These are phyloP conservation scores for Thereva unica DNA, from an alignment of 2,888 invertebrate species.

Conservation along the genomic window DNA sequence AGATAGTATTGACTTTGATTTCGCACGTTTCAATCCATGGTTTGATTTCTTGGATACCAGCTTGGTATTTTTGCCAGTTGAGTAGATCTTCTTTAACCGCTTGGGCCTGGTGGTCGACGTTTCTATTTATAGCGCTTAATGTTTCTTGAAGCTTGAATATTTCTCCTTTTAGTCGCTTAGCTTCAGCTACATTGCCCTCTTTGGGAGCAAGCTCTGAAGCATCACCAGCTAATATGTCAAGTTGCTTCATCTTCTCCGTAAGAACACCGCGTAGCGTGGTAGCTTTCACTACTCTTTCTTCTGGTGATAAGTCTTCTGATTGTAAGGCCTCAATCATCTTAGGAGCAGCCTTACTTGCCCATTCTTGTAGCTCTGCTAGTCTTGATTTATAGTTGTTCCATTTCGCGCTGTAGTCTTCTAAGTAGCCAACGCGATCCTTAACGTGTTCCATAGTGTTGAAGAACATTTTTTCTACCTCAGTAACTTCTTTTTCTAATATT, in stretches of 20 bases:
- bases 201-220: conserved; percentile 71
- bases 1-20: conserved; percentile 65
- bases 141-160: conserved; percentile 75
- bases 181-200: conserved; percentile 70
- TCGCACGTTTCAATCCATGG: conserved; percentile 91
- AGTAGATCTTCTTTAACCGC: conserved; percentile 77
- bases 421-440: conserved; percentile 74
- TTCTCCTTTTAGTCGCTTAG: conserved; percentile 74
- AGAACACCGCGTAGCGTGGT: conserved; percentile 76
- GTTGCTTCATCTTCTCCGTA: conserved; percentile 71
- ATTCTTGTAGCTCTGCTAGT: conserved; percentile 75
- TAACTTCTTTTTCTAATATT: conserved; percentile 75
- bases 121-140: conserved; percentile 75
- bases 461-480: conserved; percentile 75
- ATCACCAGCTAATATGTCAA: conserved; percentile 76
- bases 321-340: conserved; percentile 73
- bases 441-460: conserved; percentile 78
- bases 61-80: conserved; percentile 85
- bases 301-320: conserved; percentile 78
- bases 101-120: conserved; percentile 75
- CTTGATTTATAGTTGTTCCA: conserved; percentile 80
- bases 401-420: conserved; percentile 80
- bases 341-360: conserved; percentile 81
- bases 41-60: conserved; percentile 75
- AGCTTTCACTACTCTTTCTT: conserved; percentile 78